Conservation (phyloP, 2,113 vertebrate species). For the Aphyosemion australe region DNA sequence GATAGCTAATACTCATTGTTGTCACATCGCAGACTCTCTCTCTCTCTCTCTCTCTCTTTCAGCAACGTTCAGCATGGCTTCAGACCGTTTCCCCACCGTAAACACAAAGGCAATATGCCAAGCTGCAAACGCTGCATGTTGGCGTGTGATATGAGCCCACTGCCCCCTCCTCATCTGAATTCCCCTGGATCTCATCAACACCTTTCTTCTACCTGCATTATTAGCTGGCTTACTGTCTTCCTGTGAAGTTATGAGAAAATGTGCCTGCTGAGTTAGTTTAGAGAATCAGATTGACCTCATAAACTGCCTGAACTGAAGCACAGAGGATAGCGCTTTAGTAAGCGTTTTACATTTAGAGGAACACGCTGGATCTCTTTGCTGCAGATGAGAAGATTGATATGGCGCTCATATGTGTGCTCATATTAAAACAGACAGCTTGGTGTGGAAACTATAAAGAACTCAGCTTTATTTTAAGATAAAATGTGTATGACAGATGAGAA, state of each 20-base stretch:
- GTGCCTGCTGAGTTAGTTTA: no score
- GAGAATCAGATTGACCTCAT: no score
- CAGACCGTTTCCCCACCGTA: conserved; percentile 50
- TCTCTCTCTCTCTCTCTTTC: conserved; percentile 57
- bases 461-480: no score
- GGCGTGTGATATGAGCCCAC: conserved; percentile 55
- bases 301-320: neutral
- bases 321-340: no score
- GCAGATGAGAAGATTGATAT: no score
- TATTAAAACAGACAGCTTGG: no score
- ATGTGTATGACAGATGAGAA: no score
- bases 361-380: no score
- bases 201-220: conserved; percentile 54
- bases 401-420: no score
- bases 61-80: conserved; percentile 42
- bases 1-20: conserved; percentile 60
- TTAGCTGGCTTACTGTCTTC: conserved; percentile 47
- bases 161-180: conserved; percentile 44
- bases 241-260: neutral
- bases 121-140: conserved; percentile 52
- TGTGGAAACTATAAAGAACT: no score
- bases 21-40: conserved; percentile 58
- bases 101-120: conserved; percentile 52
- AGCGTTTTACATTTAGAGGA: no score
- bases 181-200: conserved; percentile 68